Base-by-base conservation (phyloP, 2,888 invertebrate species). In the Diloba caeruleocephala region DNA sequence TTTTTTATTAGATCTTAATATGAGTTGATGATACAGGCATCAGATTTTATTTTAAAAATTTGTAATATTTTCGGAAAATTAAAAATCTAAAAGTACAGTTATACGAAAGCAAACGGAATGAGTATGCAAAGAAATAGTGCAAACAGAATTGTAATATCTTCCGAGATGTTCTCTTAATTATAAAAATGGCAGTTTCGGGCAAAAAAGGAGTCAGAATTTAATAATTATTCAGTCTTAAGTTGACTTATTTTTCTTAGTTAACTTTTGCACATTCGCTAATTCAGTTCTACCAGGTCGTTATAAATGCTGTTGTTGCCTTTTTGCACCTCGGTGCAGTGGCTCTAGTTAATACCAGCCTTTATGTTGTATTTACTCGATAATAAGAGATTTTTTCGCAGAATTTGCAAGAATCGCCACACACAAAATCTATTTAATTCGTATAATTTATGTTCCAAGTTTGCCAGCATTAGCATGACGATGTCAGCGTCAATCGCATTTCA, bases 251-350 rank as follows among this genome's bases (percentile, higher is more conserved):
- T 13, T 31, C 48, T 31, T 38, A 42, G 12, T 14, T 45, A 26
- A 38, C 49, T 21, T 31, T 39, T 23, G 42, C 34, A 41, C 36
- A 14, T 32, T 45, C 41, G 9, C 44, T 48, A 61, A 62, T 48
- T 57, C 17, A 45, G 43, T 67, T 32, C 42, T 45, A 48, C 38
- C n/a, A 14, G 33, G 42, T 46, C 38, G 53, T 67, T 59, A 67
- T 43, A 51, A 51, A 64, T 48, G 36, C 39, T 32, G 46, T 32
- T 42, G 39, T 31, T 41, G 43, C 53, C 53, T 58, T 66, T 60
- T 51, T 55, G 33, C 55, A 46, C 43, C 50, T 28, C 29, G 17
- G 46, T 45, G 49, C 53, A 36, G 13, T 14, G 44, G 44, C 59
- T n/a, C n/a, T n/a, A n/a, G n/a, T n/a, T n/a, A n/a, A n/a, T n/a